These are phyloP conservation scores for Falco novaeseelandiae DNA, from an alignment of 2,797 vertebrate species.

Conservation along the genomic window DNA sequence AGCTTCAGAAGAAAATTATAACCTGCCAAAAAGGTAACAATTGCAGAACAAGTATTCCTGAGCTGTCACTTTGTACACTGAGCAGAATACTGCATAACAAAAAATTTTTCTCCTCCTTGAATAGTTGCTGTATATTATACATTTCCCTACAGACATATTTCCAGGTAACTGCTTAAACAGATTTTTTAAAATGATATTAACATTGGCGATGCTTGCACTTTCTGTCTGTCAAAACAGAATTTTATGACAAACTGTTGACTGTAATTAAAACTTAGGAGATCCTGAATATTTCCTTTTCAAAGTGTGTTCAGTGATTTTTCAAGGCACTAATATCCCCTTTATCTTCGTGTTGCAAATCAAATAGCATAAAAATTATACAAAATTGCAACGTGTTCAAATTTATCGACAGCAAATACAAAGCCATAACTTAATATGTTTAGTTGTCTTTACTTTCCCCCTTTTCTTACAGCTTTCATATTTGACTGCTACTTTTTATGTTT, in stretches of 20 bases:
- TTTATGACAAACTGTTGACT: background rate
- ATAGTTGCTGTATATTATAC: background rate
- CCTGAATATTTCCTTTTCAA: background rate
- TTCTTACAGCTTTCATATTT: background rate
- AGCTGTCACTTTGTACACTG: background rate
- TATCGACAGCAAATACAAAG: background rate
- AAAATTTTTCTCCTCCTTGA: background rate
- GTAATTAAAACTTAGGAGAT: background rate
- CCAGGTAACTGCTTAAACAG: background rate
- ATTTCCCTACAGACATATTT: background rate
- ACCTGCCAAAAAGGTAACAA: constrained; percentile 94
- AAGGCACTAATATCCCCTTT: background rate
- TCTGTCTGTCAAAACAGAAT: background rate
- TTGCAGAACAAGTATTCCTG: background rate
- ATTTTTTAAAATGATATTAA: background rate
- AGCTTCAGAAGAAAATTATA: constrained; percentile 89
- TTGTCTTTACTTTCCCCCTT: background rate
- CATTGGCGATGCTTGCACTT: background rate
- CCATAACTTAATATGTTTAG: background rate
- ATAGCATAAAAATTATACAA: background rate
- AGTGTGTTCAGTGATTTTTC: background rate
- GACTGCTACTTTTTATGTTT: background rate
- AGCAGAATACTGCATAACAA: background rate
- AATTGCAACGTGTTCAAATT: background rate
- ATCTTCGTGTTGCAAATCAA: background rate